Percentiles rank a stretch among this genome's conserved stretches.
phyloP scores from a whole-genome alignment of 2,797 vertebrate genomes.

The Aratinga solstitialis region DNA sequence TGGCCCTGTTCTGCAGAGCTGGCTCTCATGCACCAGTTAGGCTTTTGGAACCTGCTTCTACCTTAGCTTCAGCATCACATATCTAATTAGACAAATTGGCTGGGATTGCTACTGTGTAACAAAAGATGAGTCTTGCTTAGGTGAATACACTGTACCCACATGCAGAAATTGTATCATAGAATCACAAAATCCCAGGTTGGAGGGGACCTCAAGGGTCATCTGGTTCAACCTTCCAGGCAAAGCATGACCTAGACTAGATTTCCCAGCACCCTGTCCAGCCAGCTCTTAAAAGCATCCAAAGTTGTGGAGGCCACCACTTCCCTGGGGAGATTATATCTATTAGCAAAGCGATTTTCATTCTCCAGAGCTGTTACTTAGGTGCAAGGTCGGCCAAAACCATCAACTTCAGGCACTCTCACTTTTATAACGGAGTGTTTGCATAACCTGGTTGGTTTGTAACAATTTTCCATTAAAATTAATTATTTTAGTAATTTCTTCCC shows the following conservation, averaged over 20 bases:
- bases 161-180: background rate
- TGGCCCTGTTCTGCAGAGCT: accelerated
- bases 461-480: background rate
- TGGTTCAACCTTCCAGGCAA: background rate
- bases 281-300: background rate
- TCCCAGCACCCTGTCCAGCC: background rate
- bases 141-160: background rate
- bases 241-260: background rate
- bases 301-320: background rate
- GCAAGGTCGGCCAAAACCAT: background rate
- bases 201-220: background rate
- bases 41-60: background rate
- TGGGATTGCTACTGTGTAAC: background rate
- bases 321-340: background rate
- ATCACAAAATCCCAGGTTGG: background rate
- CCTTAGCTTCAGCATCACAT: background rate
- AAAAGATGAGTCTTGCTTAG: background rate
- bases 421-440: background rate
- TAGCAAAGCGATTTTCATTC: background rate
- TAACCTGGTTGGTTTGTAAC: background rate
- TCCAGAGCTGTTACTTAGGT: background rate
- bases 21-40: background rate
- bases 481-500: background rate
- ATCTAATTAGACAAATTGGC: background rate
- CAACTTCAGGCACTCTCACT: background rate